Conservation (phyloP, 1,140 invertebrate species). For the Mercenaria mercenaria region DNA sequence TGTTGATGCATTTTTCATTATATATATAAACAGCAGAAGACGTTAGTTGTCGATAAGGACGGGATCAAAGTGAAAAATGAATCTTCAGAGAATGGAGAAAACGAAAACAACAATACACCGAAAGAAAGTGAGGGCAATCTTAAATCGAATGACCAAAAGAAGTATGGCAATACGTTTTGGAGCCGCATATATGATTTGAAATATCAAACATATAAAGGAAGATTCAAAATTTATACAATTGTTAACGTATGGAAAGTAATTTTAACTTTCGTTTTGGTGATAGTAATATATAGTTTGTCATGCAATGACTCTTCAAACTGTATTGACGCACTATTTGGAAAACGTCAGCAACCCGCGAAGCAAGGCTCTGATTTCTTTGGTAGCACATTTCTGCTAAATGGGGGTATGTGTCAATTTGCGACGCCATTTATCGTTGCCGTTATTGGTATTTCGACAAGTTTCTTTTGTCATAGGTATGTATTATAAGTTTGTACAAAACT, state of each 20-base stretch:
- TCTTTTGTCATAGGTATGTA: background rate
- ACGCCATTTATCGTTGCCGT: background rate
- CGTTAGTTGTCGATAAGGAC: too few relatives aligned
- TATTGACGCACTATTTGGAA: background rate
- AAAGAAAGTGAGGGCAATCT: too few relatives aligned
- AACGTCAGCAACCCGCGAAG: background rate
- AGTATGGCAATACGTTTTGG: background rate
- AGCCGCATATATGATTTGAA: background rate
- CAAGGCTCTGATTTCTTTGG: background rate
- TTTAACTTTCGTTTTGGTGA: background rate
- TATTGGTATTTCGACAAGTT: background rate
- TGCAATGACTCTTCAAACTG: background rate
- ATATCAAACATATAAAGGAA: background rate
- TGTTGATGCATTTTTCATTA: too few relatives aligned
- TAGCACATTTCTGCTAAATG: background rate
- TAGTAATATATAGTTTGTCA: background rate
- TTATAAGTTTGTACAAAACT: too few relatives aligned
- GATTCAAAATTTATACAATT: background rate
- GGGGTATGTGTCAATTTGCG: background rate
- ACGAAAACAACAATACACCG: too few relatives aligned
- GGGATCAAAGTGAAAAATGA: too few relatives aligned
- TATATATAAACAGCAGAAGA: too few relatives aligned
- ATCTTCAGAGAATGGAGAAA: too few relatives aligned
- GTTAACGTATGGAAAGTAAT: background rate
- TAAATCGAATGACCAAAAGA: too few relatives aligned